Evolutionary conservation across 1,140 invertebrate species (phyloP).

Genomic region (Solenopsis fugax): DNA sequence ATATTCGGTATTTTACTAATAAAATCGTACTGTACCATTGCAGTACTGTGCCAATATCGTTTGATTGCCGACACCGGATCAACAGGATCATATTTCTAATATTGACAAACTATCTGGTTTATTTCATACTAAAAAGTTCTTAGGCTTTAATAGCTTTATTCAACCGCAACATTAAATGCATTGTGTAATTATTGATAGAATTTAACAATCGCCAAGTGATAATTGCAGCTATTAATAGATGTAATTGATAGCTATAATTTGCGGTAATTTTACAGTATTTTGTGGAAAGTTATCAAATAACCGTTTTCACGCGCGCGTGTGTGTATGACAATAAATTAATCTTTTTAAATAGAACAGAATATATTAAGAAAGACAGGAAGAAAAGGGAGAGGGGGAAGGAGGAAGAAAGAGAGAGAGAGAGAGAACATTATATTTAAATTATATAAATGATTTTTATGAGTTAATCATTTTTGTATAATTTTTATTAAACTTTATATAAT

Average conservation of each 20-base stretch:
- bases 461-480: not conserved
- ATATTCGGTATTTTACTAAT: no score
- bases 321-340: not conserved
- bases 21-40: no score
- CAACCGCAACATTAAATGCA: not conserved
- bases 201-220: constrained; percentile 17
- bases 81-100: no score
- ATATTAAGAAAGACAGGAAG: not conserved
- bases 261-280: constrained; percentile 7
- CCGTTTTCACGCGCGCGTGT: no score
- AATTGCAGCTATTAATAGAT: constrained; percentile 4
- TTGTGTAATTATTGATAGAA: not conserved
- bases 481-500: not conserved
- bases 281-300: not conserved
- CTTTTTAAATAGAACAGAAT: no score
- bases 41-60: no score
- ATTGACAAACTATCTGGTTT: not conserved
- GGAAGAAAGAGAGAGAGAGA: no score
- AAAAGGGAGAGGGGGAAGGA: not conserved
- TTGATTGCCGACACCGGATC: no score
- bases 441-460: no score
- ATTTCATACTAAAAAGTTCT: not conserved
- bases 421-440: no score
- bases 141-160: not conserved
- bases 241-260: not conserved